phyloP scores from a whole-genome alignment of 2,113 vertebrate genomes.

The Ellobius talpinus region DNA sequence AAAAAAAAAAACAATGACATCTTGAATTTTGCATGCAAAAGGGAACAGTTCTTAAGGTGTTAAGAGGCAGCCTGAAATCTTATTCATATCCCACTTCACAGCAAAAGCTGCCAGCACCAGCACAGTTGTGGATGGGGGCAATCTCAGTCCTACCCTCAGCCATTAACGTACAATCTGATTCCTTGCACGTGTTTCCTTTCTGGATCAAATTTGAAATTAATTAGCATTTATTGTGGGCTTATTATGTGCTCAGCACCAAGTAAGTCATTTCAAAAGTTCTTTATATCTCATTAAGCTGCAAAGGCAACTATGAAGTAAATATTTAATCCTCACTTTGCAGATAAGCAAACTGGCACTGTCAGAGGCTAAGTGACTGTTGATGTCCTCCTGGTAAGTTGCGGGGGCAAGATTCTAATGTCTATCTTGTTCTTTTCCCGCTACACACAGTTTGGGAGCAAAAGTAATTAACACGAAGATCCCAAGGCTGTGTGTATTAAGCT shows the following conservation, averaged over 20 bases:
- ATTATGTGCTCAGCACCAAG: conserved; percentile 6
- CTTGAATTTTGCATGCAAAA: too few relatives aligned
- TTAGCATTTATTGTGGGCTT: conserved; percentile 33
- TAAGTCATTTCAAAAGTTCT: conserved; percentile 58
- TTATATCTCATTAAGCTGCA: conserved; percentile 55
- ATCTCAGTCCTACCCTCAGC: not conserved
- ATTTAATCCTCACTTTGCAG: conserved; percentile 69
- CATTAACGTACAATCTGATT: not conserved
- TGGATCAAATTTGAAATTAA: conserved; percentile 62
- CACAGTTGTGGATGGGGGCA: not conserved
- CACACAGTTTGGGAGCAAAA: conserved; percentile 49
- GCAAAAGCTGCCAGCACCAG: not conserved
- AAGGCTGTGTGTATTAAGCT: conserved; percentile 47
- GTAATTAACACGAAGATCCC: conserved; percentile 71
- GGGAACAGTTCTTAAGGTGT: not conserved
- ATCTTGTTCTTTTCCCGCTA: not conserved
- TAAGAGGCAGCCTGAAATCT: not conserved
- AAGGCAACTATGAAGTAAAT: conserved; percentile 58
- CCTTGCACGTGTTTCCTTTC: conserved; percentile 23
- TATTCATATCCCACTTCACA: not conserved
- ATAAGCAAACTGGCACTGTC: conserved; percentile 63
- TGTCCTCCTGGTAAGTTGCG: not conserved
- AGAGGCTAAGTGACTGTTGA: conserved; percentile 68
- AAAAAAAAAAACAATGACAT: too few relatives aligned
- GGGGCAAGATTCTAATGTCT: conserved; percentile 38